Evolutionary conservation across 2,888 invertebrate genomes (phyloP).

Genomic region (Latheticus oryzae): DNA sequence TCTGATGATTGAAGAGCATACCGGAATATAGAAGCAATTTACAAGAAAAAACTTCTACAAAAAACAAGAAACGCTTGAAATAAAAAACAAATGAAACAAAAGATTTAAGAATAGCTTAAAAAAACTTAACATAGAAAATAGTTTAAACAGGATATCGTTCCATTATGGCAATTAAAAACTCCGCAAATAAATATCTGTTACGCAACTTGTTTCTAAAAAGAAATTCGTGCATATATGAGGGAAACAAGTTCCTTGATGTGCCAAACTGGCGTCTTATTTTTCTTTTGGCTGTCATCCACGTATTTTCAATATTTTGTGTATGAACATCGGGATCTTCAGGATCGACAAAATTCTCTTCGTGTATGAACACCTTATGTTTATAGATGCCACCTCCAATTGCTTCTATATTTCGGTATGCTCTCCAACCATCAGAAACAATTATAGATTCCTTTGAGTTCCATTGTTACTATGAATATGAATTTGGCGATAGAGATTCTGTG

Average conservation of each 20-base stretch:
- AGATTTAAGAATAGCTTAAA: no score
- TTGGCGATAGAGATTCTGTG: constrained; percentile 97
- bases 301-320: not conserved
- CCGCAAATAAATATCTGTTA: no score
- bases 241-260: not conserved
- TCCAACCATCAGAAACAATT: no score
- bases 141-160: no score
- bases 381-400: not conserved
- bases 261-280: not conserved
- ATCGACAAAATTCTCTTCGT: not conserved
- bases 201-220: not conserved
- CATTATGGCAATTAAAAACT: no score
- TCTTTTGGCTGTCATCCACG: not conserved
- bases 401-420: not conserved
- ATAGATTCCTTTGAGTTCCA: not conserved
- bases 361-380: not conserved
- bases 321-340: not conserved
- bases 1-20: not conserved
- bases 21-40: not conserved
- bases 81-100: no score
- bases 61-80: no score
- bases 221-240: not conserved
- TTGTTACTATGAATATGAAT: no score
- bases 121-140: no score
- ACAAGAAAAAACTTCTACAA: no score